Percentiles rank a stretch among this genome's conserved stretches.
Evolutionary conservation across 2,113 vertebrate genomes (phyloP).

Genomic region (Thunnus maccoyii): DNA sequence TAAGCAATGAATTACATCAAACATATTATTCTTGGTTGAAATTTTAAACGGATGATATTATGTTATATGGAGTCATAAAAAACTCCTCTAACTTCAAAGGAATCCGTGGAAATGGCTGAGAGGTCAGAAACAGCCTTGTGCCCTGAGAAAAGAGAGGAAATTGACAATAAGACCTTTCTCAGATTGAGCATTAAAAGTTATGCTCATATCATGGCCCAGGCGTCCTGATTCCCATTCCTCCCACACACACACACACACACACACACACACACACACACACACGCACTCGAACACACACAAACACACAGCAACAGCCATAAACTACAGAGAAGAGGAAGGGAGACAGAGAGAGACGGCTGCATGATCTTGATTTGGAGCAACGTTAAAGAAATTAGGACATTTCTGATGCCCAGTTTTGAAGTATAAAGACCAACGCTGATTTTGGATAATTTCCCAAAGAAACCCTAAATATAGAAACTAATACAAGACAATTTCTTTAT

Average conservation of each 20-base stretch:
- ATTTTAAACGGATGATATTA: conserved; percentile 23
- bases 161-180: conserved; percentile 28
- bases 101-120: background rate
- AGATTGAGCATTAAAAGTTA: conserved; percentile 26
- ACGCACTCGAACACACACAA: too few species aligned
- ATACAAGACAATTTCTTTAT: background rate
- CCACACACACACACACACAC: conserved; percentile 12
- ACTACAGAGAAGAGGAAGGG: background rate
- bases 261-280: background rate
- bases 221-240: conserved; percentile 13
- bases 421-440: conserved; percentile 22
- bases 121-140: conserved; percentile 35
- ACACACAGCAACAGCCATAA: conserved; percentile 4
- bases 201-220: background rate
- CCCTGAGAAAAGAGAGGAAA: conserved; percentile 10
- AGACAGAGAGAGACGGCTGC: conserved; percentile 9
- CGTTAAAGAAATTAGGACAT: conserved; percentile 60
- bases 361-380: conserved; percentile 61
- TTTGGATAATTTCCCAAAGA: conserved; percentile 56
- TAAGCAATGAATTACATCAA: conserved; percentile 25
- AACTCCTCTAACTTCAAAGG: conserved; percentile 21
- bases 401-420: conserved; percentile 53
- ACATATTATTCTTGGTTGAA: conserved; percentile 23
- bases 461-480: conserved; percentile 19
- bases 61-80: conserved; percentile 11